Evolutionary conservation across 2,113 vertebrate genomes (phyloP), one percentile per base, ranked within the genome.

Genomic region (Antennarius striatus): DNA sequence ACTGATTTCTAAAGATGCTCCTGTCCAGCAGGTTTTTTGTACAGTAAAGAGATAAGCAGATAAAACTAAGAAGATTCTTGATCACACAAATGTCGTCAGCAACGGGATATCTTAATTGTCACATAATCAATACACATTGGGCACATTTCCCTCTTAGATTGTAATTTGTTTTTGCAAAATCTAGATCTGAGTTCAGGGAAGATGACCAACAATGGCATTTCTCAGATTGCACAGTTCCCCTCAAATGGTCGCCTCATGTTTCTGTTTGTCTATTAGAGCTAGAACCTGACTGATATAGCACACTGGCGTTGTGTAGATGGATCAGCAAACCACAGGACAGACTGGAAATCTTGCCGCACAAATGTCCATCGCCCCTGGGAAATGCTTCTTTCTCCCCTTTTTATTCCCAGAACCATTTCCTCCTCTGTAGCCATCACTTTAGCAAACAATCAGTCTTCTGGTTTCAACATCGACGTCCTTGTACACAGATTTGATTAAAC

Each of bases 401-500:
- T 22, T 71, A 45, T 88, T 86, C 86, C 83, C 63, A 80, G 80
- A 80, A 79, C 68, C 68, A 71, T 64, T 43, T 53, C 15, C 73
- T 53, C 15, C 36, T 78, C 49, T 49, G 60, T 74, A 46, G 75
- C 46, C 42, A 48, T 56, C 68, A 69, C 66, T 71, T 77, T 84
- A 61, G 51, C 47, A 48, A 76, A 68, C 61, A 66, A 47, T 54
- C 53, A 28, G 43, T 75, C 60, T 86, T 90, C 81, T 79, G 68
- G 82, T 81, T 84, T 84, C 50, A 76, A 11, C 51, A 64, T 73
- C 3, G 1, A 69, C 70, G 75, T 79, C 51, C 72, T 83, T 43
- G 16, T 60, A n/a, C 65, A 77, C 80, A 71, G 73, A 80, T 75
- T 71, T 77, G 64, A 88, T 85, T 80, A 79, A 82, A 69, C 48